Conservation (phyloP, 2,113 vertebrate species). For the Paratilapia polleni region DNA sequence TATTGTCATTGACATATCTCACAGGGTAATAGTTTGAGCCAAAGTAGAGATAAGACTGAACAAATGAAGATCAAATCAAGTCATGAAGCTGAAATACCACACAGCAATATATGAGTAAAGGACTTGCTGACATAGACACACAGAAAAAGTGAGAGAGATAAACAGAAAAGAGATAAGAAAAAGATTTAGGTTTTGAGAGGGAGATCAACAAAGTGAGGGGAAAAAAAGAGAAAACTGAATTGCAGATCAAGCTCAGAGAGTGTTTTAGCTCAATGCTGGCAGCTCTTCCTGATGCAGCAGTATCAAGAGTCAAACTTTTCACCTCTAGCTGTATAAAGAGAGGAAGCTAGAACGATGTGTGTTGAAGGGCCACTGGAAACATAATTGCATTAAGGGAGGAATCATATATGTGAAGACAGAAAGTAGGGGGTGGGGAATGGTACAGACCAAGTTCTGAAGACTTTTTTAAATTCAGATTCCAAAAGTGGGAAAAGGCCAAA, state of each 20-base stretch:
- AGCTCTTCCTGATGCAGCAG: constrained; percentile 42
- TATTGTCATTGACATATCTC: not conserved
- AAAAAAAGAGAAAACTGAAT: constrained; percentile 35
- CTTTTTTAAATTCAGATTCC: not conserved
- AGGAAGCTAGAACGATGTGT: not conserved
- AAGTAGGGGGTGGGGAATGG: not conserved
- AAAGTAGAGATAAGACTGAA: not conserved
- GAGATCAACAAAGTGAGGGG: not conserved
- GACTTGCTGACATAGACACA: not conserved
- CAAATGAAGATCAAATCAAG: constrained; percentile 6
- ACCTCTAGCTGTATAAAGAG: constrained; percentile 28
- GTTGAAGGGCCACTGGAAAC: not conserved
- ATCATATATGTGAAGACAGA: not conserved
- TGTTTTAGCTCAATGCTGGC: constrained; percentile 16
- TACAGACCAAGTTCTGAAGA: constrained; percentile 7
- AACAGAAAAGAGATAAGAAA: constrained; percentile 8
- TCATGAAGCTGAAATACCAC: not conserved
- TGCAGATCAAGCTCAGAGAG: constrained; percentile 51
- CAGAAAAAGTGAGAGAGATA: not conserved
- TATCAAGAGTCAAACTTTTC: constrained; percentile 42
- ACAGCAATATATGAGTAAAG: not conserved
- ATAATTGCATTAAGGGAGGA: not conserved
- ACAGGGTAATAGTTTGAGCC: not conserved
- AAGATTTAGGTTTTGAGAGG: constrained; percentile 20
- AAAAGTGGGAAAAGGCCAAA: not conserved